Evolutionary conservation across 35 echinoderm and acorn worm genomes (phyloP).

Genomic region (Heliocidaris tuberculata): DNA sequence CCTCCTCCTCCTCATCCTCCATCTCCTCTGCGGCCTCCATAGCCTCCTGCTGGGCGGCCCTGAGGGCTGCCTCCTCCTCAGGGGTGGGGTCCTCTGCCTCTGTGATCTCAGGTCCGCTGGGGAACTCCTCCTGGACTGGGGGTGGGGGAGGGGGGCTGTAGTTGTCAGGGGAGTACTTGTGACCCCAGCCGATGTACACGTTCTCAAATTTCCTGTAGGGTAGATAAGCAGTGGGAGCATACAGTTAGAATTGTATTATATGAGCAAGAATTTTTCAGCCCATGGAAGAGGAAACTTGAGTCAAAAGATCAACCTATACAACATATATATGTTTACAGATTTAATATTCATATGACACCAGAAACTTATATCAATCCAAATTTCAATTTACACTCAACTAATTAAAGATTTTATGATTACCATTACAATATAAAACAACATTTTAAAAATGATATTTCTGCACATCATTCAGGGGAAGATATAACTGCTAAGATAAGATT

Average conservation of each 20-base stretch:
- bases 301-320: too few relatives aligned
- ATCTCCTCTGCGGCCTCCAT: slow-evolving; percentile 90
- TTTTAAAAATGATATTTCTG: too few relatives aligned
- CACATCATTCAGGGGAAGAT: too few relatives aligned
- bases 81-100: slow-evolving; percentile 96
- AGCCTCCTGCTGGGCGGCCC: slow-evolving; percentile 92
- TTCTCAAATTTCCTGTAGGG: slow-evolving; percentile 97
- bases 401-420: too few relatives aligned
- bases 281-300: too few relatives aligned
- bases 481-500: too few relatives aligned
- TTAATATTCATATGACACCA: too few relatives aligned
- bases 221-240: background rate
- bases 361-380: too few relatives aligned
- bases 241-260: background rate
- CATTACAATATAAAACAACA: too few relatives aligned
- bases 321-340: too few relatives aligned
- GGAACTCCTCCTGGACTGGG: slow-evolving; percentile 91
- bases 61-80: slow-evolving; percentile 92
- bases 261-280: too few relatives aligned
- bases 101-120: slow-evolving; percentile 97
- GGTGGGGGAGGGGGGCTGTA: slow-evolving; percentile 96
- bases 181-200: slow-evolving; percentile 92
- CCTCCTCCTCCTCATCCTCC: slow-evolving; percentile 94
- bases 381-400: too few relatives aligned
- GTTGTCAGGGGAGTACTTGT: slow-evolving; percentile 98